phyloP scores from a whole-genome alignment of 2,888 invertebrate species.

The Drepana falcataria region DNA sequence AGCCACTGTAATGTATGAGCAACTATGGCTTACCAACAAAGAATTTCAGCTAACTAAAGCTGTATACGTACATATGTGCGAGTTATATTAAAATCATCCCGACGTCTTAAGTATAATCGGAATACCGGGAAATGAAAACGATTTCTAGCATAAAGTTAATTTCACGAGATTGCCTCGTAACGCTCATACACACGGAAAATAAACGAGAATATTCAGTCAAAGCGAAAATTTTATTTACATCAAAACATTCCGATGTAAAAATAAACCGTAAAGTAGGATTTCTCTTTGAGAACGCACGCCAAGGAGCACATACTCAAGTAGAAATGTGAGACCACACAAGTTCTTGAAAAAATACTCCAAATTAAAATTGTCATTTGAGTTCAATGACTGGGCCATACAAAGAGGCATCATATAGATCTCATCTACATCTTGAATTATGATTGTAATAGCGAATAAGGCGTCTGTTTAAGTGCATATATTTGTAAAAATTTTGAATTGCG shows the following conservation, averaged over 20 bases:
- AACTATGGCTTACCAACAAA: too few species aligned
- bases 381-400: too few species aligned
- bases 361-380: conserved; percentile 18
- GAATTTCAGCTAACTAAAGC: too few species aligned
- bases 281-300: conserved; percentile 25
- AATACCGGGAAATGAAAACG: background rate
- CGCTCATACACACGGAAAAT: background rate
- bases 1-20: too few species aligned
- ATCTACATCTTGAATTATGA: too few species aligned
- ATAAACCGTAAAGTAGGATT: conserved; percentile 23
- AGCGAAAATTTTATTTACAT: conserved; percentile 30
- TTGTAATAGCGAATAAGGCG: too few species aligned
- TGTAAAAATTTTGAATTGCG: too few species aligned
- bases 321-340: background rate
- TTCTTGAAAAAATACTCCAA: conserved; percentile 23
- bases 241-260: conserved; percentile 25
- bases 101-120: background rate
- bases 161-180: background rate
- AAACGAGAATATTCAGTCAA: conserved; percentile 26
- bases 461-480: too few species aligned
- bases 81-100: background rate
- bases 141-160: background rate
- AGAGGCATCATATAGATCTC: too few species aligned
- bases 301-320: conserved; percentile 1
- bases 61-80: too few species aligned